Conservation (phyloP, 2,797 vertebrate species). For the Podarcis siculus region DNA sequence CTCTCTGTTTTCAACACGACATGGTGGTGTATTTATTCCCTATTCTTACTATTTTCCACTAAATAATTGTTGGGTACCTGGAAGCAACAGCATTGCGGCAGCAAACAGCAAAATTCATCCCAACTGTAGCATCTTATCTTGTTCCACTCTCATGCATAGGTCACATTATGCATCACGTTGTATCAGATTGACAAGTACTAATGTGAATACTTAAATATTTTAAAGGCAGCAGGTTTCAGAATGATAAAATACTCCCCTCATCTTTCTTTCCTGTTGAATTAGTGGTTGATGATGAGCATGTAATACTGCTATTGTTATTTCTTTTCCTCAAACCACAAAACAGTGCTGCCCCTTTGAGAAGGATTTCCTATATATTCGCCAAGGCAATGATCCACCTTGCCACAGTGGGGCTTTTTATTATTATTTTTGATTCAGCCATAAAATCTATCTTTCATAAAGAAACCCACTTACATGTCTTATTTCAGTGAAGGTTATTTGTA, state of each 20-base stretch:
- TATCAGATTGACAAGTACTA: slow-evolving; percentile 83
- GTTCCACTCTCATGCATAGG: slow-evolving; percentile 75
- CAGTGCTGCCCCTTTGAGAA: slow-evolving; percentile 62
- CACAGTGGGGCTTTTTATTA: slow-evolving; percentile 73
- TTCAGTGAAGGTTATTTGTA: slow-evolving; percentile 99
- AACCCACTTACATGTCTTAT: slow-evolving; percentile 95
- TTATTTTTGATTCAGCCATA: slow-evolving; percentile 92
- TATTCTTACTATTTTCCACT: background rate
- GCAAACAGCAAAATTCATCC: slow-evolving; percentile 66
- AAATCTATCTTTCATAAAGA: slow-evolving; percentile 99
- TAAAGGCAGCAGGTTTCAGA: slow-evolving; percentile 80
- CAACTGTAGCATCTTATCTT: slow-evolving; percentile 78
- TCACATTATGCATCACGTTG: slow-evolving; percentile 79
- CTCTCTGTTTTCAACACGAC: background rate
- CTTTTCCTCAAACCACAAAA: slow-evolving; percentile 59
- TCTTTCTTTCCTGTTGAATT: slow-evolving; percentile 78
- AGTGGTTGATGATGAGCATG: slow-evolving; percentile 76
- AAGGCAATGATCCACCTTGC: slow-evolving; percentile 90
- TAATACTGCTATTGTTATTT: slow-evolving; percentile 57
- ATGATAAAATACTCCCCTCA: slow-evolving; percentile 79
- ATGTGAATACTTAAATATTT: slow-evolving; percentile 86
- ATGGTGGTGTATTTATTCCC: background rate
- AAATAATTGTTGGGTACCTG: slow-evolving; percentile 47
- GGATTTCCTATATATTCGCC: slow-evolving; percentile 72
- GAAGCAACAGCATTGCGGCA: slow-evolving; percentile 48